Conservation (phyloP, 2,888 invertebrate species). For the Villa cingulata region DNA sequence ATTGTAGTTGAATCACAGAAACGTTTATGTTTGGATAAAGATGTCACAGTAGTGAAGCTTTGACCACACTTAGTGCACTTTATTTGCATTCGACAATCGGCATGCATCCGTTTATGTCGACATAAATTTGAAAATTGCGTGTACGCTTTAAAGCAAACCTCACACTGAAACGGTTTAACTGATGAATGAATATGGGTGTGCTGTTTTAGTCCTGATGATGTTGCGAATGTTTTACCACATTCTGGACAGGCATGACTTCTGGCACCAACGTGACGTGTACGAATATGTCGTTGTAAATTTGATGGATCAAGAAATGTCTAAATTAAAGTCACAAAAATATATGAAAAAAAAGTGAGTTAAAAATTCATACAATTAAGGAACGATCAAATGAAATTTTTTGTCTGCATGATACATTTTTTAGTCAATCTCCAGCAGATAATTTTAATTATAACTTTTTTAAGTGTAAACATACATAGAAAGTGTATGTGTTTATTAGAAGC, state of each 20-base stretch:
- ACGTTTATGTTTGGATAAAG: conserved; percentile 87
- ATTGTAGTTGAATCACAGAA: conserved; percentile 75
- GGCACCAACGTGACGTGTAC: conserved; percentile 89
- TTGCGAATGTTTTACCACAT: conserved; percentile 97
- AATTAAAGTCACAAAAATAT: conserved; percentile 26
- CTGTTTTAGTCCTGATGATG: conserved; percentile 95
- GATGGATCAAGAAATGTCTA: conserved; percentile 93
- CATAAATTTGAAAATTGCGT: conserved; percentile 99
- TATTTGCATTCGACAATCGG: conserved; percentile 83
- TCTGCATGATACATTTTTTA: conserved; percentile 3
- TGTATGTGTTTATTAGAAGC: too few species aligned
- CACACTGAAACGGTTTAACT: conserved; percentile 94
- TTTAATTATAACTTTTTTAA: conserved; percentile 2
- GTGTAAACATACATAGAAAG: neutral
- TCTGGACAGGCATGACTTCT: conserved; percentile 94
- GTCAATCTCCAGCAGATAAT: conserved; percentile 1
- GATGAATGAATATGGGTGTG: conserved; percentile 98
- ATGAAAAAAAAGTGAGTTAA: neutral
- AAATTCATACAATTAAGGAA: conserved; percentile 1
- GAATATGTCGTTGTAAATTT: conserved; percentile 91
- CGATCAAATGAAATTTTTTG: too few species aligned
- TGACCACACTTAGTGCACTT: conserved; percentile 92
- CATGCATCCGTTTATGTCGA: conserved; percentile 98
- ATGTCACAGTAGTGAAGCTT: conserved; percentile 81
- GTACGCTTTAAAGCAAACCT: conserved; percentile 95